Evolutionary conservation across 2,888 invertebrate genomes (phyloP).

Genomic region (Oithona nana): DNA sequence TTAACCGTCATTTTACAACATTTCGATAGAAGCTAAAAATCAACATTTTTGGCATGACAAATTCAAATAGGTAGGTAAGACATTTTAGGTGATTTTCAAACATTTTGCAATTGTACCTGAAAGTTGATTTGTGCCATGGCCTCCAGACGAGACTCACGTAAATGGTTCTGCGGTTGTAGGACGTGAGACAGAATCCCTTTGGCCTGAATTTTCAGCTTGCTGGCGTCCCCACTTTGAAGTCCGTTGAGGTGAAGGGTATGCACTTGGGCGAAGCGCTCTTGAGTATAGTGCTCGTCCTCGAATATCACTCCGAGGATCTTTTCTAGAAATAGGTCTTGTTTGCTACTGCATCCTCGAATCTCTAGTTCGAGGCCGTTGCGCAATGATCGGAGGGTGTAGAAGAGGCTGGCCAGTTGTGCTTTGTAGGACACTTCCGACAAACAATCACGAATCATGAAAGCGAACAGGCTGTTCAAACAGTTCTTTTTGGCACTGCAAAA

Average conservation of each 20-base stretch:
- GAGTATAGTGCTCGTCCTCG: background rate
- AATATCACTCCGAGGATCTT: background rate
- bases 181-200: background rate
- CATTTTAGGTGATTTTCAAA: no score
- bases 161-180: background rate
- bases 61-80: no score
- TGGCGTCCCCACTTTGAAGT: background rate
- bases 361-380: background rate
- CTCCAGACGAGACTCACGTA: background rate
- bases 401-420: background rate
- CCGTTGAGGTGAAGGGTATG: background rate
- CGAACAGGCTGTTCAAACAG: background rate
- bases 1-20: no score
- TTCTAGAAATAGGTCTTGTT: conserved; percentile 3
- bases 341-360: background rate
- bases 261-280: background rate
- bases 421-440: background rate
- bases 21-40: no score
- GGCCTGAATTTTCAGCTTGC: background rate
- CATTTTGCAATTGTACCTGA: no score
- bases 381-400: background rate
- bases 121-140: no score
- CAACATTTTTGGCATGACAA: no score
- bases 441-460: conserved; percentile 7
- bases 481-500: background rate